Evolutionary conservation across 2,797 vertebrate genomes (phyloP), one percentile per base, ranked within the genome.

Genomic region (Thalassophryne amazonica): DNA sequence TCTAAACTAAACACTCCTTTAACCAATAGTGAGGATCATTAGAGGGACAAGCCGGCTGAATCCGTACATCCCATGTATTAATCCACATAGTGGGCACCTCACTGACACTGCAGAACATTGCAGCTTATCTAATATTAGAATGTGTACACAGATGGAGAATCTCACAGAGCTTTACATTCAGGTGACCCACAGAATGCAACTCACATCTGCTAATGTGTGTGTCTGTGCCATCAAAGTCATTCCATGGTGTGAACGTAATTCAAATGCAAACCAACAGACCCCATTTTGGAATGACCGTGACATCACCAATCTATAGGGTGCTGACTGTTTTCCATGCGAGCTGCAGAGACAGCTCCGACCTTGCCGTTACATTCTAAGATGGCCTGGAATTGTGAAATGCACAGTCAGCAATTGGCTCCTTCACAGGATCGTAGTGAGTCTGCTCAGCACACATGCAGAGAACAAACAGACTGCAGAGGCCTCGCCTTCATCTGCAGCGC

Each of bases 401-500:
- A 43, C 36, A 13, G 40, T 62, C 33, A 42, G 48, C 35, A 63
- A 16, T 39, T 37, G 58, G 57, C 4, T 13, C 17, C 9, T 48
- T 49, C 41, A 42, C 10, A 43, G 27, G 58, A 52, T 60, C 39
- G 24, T 20, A 4, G 8, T 54, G 33, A 41, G 29, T 59, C 70
- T 69, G 60, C 70, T 33, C 50, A 69, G 60, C 60, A 70, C 67
- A 59, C 30, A 51, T 42, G 14, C 50, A 46, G 55, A 2, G 48
- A 21, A 13, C 14, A 12, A 25, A 23, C 46, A 69, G 61, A 76
- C 58, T 82, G 79, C 79, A 76, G 64, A 72, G 43, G 53, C 38
- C 65, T 75, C 55, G 38, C 55, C 63, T 77, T 69, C 45, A 40
- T 71, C 68, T 67, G 68, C 69, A 76, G 53, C 8, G 52, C 23